phyloP scores from a whole-genome alignment of 2,888 invertebrate species.

The Lithosia quadra region DNA sequence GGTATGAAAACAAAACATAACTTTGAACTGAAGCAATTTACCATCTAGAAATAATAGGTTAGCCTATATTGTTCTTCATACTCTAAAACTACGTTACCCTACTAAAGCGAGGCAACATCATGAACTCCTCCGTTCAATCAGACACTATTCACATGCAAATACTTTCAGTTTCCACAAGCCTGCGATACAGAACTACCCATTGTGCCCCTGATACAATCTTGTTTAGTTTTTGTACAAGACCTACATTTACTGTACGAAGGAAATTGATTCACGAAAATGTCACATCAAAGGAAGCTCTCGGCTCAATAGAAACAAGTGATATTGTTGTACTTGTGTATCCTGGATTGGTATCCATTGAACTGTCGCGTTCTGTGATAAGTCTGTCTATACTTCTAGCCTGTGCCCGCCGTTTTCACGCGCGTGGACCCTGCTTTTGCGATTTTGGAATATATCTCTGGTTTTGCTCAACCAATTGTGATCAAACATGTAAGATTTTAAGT shows the following conservation, averaged over 20 bases:
- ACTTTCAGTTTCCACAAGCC: constrained; percentile 33
- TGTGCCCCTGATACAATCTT: constrained; percentile 26
- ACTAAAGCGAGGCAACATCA: constrained; percentile 21
- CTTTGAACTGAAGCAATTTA: neutral
- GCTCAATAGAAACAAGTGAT: neutral
- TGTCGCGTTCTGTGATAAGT: neutral
- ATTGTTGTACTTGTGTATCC: neutral
- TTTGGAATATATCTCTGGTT: too few species aligned
- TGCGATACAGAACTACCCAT: constrained; percentile 27
- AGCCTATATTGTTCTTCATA: neutral
- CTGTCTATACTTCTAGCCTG: too few species aligned
- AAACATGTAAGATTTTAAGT: too few species aligned
- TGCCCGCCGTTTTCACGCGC: too few species aligned
- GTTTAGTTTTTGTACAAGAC: constrained; percentile 21
- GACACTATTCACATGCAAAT: constrained; percentile 52
- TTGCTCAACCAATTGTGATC: too few species aligned
- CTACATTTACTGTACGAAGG: neutral
- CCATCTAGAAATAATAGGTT: neutral
- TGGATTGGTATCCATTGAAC: neutral
- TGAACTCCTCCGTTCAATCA: constrained; percentile 32
- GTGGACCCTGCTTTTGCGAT: too few species aligned
- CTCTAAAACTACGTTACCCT: neutral
- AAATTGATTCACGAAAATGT: constrained; percentile 14
- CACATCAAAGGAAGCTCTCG: constrained; percentile 1
- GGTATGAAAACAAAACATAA: too few species aligned